Evolutionary conservation across 2,797 vertebrate genomes (phyloP), one percentile per base, ranked within the genome.

Genomic region (Chelon auratus): DNA sequence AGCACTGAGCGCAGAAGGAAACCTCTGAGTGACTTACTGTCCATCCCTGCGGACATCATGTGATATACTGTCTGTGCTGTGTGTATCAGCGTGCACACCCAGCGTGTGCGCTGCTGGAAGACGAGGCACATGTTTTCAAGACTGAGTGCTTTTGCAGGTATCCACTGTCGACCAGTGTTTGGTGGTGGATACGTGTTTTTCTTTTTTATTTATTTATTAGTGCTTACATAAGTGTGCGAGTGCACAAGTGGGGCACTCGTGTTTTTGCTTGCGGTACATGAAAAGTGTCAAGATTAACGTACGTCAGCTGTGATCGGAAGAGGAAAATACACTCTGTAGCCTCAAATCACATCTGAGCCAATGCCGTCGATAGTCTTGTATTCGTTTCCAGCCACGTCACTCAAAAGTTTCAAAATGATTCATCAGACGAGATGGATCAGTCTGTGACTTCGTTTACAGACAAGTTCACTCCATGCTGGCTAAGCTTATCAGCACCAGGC

Each of bases 151-250:
- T 72, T 26, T 73, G 13, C 36, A 17, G 30, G 22, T 36, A 24
- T 33, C 7, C 7, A 33, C 30, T 33, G 30, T 33, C 7, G 30
- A 33, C 20, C 53, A 6, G 2, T 64, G 50, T 51, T 57, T 77
- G 36, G 45, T 48, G 24, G 37, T 70, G 40, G 24, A 56, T 52
- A 52, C 47, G 54, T 59, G 24, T 50, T 33, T 7, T 33, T 33
- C 7, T 33, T 33, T 33, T 33, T 33, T 33, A 36, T 77, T 67
- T 67, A 75, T 69, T 78, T n/a, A 58, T 68, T n/a, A n/a, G n/a
- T 17, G 33, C 37, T 66, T 48, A 9, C n/a, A 11, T 33, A 3
- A 37, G 45, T 43, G 6, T 45, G 8, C 52, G 37, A 26, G 24
- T 26, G 24, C 24, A 26, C 37, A 51, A 47, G 58, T 72, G 26